These are phyloP conservation scores for Euplagia quadripunctaria DNA, from an alignment of 2,888 invertebrate genomes.

Conservation along the genomic window DNA sequence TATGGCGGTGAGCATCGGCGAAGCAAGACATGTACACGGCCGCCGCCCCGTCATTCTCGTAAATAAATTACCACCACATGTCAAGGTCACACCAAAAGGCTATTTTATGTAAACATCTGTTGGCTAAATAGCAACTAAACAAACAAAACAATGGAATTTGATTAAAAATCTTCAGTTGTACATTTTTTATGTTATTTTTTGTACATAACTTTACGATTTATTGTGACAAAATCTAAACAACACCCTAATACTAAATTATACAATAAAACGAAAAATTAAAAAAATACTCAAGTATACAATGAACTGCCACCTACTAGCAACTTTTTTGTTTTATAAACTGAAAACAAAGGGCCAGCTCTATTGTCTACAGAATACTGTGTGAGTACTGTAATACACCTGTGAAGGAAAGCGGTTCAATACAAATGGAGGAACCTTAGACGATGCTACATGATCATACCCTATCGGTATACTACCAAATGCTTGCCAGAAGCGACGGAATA, in stretches of 20 bases:
- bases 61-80: slow-evolving; percentile 29
- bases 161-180: slow-evolving; percentile 18
- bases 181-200: neutral
- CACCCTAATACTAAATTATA: neutral
- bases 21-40: slow-evolving; percentile 27
- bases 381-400: too few relatives aligned
- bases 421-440: too few relatives aligned
- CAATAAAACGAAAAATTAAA: too few relatives aligned
- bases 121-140: neutral
- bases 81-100: slow-evolving; percentile 23
- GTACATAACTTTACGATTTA: too few relatives aligned
- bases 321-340: neutral
- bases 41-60: slow-evolving; percentile 39
- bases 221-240: neutral
- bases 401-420: too few relatives aligned
- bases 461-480: too few relatives aligned
- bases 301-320: neutral
- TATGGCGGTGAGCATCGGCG: slow-evolving; percentile 24
- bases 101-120: neutral
- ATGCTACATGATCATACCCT: too few relatives aligned
- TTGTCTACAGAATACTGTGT: too few relatives aligned
- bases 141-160: slow-evolving; percentile 13
- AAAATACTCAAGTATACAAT: neutral
- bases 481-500: too few relatives aligned
- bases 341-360: neutral